phyloP scores from a whole-genome alignment of 2,888 invertebrate species.

The Drosophila flavopinicola region DNA sequence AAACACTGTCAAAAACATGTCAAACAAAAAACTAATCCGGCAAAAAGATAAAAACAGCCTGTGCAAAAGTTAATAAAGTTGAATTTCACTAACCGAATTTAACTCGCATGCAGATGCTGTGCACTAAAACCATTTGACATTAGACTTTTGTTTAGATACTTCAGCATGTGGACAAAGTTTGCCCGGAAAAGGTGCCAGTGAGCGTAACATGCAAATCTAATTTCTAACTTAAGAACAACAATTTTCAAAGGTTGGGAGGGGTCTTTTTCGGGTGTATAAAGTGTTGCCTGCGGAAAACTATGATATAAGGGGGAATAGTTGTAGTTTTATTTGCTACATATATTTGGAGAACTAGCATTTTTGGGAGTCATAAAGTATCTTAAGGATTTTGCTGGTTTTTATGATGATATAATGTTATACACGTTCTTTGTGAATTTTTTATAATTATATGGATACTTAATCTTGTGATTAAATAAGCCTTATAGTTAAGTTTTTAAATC shows the following conservation, averaged over 20 bases:
- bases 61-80: conserved; percentile 65
- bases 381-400: background rate
- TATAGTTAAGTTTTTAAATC: too few relatives aligned
- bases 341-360: background rate
- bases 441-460: too few relatives aligned
- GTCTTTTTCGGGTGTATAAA: background rate
- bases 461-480: too few relatives aligned
- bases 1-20: conserved; percentile 29
- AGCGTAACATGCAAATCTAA: conserved; percentile 71
- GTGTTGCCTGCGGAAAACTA: background rate
- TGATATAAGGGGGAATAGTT: background rate
- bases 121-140: conserved; percentile 68
- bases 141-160: conserved; percentile 65
- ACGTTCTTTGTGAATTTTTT: too few relatives aligned
- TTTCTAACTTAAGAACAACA: conserved; percentile 67
- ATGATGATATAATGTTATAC: too few relatives aligned
- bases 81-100: conserved; percentile 58
- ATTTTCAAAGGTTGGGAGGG: conserved; percentile 25
- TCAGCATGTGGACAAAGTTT: conserved; percentile 50
- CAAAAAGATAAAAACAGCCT: conserved; percentile 4
- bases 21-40: conserved; percentile 17
- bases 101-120: conserved; percentile 38
- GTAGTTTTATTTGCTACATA: background rate
- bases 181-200: conserved; percentile 43
- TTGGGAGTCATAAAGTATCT: background rate